Evolutionary conservation across 2,888 invertebrate species (phyloP).

Genomic region (Acanthococcus lagerstroemiae): DNA sequence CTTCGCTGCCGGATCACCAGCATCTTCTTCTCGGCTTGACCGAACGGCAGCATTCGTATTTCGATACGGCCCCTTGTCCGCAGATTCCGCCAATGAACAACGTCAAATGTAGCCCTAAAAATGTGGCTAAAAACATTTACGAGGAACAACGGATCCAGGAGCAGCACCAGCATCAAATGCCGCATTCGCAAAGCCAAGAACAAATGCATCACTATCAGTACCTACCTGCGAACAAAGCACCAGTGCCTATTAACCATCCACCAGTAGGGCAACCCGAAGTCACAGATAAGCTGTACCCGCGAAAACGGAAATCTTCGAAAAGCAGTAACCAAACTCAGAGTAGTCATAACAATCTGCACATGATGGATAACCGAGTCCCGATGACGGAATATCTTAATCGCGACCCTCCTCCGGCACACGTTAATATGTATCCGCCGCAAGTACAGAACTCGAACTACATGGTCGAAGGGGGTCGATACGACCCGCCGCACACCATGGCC

Average conservation of each 20-base stretch:
- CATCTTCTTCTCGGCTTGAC: slow-evolving; percentile 16
- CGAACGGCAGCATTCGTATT: slow-evolving; percentile 47
- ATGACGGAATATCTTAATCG: slow-evolving; percentile 1
- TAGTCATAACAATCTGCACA: no score
- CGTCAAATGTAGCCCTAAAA: slow-evolving; percentile 10
- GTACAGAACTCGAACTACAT: background rate
- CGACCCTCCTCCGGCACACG: slow-evolving; percentile 13
- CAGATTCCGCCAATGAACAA: background rate
- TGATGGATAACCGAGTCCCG: no score
- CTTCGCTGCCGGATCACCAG: slow-evolving; percentile 1
- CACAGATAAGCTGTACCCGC: slow-evolving; percentile 1
- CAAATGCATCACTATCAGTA: slow-evolving; percentile 2
- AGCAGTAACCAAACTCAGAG: background rate
- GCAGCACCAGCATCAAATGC: background rate
- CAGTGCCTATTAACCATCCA: background rate
- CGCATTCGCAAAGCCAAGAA: background rate
- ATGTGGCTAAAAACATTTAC: slow-evolving; percentile 4
- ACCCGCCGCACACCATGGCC: background rate
- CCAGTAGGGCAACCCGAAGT: background rate
- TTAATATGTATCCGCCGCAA: slow-evolving; percentile 7
- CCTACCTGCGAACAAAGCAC: background rate
- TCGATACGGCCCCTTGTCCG: slow-evolving; percentile 51
- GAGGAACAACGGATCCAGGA: background rate
- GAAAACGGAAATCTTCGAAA: slow-evolving; percentile 6
- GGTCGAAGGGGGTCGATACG: slow-evolving; percentile 5